phyloP scores from a whole-genome alignment of 2,797 vertebrate genomes.

The Dipus sagitta region DNA sequence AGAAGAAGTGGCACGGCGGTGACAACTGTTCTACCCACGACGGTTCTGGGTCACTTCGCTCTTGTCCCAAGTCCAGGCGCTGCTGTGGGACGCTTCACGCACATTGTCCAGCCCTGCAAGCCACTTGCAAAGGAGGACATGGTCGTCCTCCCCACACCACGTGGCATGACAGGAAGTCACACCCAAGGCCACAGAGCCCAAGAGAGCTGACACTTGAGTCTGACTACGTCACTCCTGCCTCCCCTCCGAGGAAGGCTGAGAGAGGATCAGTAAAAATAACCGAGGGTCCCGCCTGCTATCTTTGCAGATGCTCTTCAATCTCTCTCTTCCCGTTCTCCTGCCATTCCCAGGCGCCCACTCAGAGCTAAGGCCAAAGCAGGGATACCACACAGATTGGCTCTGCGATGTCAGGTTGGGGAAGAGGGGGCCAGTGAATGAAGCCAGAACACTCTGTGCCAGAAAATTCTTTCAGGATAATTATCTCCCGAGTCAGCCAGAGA shows the following conservation, averaged over 20 bases:
- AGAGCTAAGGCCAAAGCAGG: not conserved
- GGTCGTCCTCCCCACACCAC: not conserved
- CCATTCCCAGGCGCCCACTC: conserved; percentile 14
- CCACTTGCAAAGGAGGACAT: not conserved
- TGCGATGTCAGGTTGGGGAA: not conserved
- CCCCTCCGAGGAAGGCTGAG: not conserved
- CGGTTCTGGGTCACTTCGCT: rapidly evolving
- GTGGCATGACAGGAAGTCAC: not conserved
- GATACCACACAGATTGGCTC: not conserved
- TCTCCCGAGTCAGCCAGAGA: conserved; percentile 30
- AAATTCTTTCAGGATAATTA: conserved; percentile 45
- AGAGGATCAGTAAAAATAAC: not conserved
- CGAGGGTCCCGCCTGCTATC: not conserved
- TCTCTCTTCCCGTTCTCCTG: not conserved
- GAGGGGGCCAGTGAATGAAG: not conserved
- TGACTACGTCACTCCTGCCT: not conserved
- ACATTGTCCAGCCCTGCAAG: rapidly evolving
- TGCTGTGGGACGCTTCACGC: rapidly evolving
- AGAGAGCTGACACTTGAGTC: not conserved
- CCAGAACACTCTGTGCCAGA: conserved; percentile 48
- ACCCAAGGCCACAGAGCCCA: not conserved
- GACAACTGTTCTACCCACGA: rapidly evolving
- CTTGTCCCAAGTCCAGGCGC: rapidly evolving
- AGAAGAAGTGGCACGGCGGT: rapidly evolving
- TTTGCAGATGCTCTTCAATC: not conserved